Percentiles rank a stretch among this genome's conserved stretches.
These are phyloP conservation scores for Seira musarum DNA, from an alignment of 2,888 invertebrate species.

Conservation along the genomic window DNA sequence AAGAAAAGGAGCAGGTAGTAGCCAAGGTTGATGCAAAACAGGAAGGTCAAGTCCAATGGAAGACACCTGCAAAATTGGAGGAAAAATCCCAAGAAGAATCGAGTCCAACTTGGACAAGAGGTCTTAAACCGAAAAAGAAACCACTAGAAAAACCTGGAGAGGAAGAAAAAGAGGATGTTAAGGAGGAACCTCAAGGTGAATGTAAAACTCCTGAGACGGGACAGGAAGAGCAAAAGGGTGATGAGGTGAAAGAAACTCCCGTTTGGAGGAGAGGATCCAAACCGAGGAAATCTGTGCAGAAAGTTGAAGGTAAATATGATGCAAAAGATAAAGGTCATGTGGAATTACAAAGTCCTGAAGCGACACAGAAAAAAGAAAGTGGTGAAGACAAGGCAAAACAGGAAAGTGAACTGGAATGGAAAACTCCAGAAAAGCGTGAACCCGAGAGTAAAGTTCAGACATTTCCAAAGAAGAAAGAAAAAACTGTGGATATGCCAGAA, in stretches of 20 bases:
- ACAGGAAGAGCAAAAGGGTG: constrained; percentile 5
- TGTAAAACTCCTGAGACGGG: not conserved
- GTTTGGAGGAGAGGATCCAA: not conserved
- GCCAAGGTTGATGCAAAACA: constrained; percentile 32
- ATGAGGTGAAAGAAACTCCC: not conserved
- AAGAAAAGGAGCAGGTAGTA: constrained; percentile 25
- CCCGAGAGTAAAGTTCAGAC: not conserved
- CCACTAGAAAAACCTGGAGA: no score
- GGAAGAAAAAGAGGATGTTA: not conserved
- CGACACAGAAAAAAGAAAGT: not conserved
- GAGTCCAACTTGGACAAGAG: not conserved
- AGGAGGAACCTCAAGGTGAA: not conserved
- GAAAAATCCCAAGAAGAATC: not conserved
- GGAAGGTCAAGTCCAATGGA: constrained; percentile 6
- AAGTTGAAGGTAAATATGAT: no score
- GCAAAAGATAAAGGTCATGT: not conserved
- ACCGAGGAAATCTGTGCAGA: not conserved
- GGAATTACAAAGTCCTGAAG: not conserved
- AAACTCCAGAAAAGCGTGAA: not conserved
- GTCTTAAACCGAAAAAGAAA: constrained; percentile 16
- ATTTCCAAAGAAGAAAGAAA: not conserved
- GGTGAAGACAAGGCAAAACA: not conserved
- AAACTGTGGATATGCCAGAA: not conserved
- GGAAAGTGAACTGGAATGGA: not conserved
- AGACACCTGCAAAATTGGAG: not conserved